Base-by-base conservation (phyloP, 2,888 invertebrate species). In the Acronicta psi region DNA sequence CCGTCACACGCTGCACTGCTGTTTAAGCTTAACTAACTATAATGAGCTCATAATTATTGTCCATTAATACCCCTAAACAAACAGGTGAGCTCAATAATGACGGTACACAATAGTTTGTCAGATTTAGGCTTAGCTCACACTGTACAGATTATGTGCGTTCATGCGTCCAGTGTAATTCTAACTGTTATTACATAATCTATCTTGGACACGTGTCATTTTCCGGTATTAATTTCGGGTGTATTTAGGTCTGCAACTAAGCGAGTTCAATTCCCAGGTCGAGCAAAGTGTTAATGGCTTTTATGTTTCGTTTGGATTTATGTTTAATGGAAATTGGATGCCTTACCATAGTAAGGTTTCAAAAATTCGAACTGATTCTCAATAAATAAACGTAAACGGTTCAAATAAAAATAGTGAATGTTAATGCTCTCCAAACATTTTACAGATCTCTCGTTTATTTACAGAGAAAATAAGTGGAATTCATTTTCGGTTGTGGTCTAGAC, bases 201-300 rank as follows among this genome's bases (percentile, higher is more conserved):
- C 29, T 50, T 9, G 10, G 49, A 68, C 73, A 73, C 14, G 40
- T 60, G 73, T 68, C 53, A 61, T 60, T 68, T 60, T 43, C 47
- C 45, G 11, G 53, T 46, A 60, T 71, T 72, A 37, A 37, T 34
- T 47, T 31, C 9, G 54, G 14, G 6, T 25, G 18, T 14, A 1
- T 5, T 23, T 23, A n/a, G n/a, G n/a, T n/a, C n/a, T n/a, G n/a
- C n/a, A n/a, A n/a, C n/a, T n/a, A n/a, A n/a, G n/a, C 8, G 25
- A 5, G 20, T 20, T 20, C 20, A 5, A 20, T 20, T 5, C 20
- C 20, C 20, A 20, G 20, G 20, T 20, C 20, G 20, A 20, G 20
- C 20, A 20, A 20, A 20, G 20, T 20, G 20, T 20, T 20, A 20
- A 4, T 20, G 20, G 5, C 3, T 2, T 20, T 20, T n/a, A n/a